phyloP scores from a whole-genome alignment of 2,113 vertebrate genomes.

The Ailurus styani region DNA sequence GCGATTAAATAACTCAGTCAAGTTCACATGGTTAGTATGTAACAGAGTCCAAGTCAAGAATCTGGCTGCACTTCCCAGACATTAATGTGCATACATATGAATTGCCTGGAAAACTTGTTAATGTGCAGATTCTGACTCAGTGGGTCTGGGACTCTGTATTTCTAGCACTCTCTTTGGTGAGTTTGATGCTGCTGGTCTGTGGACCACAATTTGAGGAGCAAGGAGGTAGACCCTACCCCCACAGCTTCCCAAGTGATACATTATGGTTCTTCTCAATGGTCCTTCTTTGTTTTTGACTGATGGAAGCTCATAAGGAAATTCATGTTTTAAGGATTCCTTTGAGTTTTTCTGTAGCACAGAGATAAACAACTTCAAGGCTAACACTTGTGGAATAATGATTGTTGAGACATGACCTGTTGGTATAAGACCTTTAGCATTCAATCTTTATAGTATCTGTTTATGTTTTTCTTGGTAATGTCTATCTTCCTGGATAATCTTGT shows the following conservation, averaged over 20 bases:
- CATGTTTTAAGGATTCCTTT: not conserved
- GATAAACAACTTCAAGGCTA: not conserved
- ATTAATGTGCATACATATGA: fast-evolving
- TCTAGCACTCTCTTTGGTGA: not conserved
- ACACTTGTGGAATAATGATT: not conserved
- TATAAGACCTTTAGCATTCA: not conserved
- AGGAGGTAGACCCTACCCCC: not conserved
- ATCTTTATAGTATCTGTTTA: not conserved
- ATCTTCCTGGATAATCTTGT: not conserved
- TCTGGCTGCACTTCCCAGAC: not conserved
- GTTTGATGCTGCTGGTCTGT: not conserved
- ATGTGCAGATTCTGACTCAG: not conserved
- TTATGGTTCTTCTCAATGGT: not conserved
- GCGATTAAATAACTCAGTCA: not conserved
- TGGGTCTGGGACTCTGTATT: not conserved
- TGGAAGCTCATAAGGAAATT: not conserved
- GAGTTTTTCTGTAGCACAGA: not conserved
- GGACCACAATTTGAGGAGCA: not conserved
- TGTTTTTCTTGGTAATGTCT: not conserved
- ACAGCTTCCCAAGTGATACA: not conserved
- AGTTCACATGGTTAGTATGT: not conserved
- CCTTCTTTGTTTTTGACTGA: not conserved
- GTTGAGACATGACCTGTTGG: not conserved
- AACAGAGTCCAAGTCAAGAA: not conserved
- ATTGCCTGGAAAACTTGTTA: not conserved